Evolutionary conservation across 2,888 invertebrate species (phyloP).

Genomic region (Tridacna crocea): DNA sequence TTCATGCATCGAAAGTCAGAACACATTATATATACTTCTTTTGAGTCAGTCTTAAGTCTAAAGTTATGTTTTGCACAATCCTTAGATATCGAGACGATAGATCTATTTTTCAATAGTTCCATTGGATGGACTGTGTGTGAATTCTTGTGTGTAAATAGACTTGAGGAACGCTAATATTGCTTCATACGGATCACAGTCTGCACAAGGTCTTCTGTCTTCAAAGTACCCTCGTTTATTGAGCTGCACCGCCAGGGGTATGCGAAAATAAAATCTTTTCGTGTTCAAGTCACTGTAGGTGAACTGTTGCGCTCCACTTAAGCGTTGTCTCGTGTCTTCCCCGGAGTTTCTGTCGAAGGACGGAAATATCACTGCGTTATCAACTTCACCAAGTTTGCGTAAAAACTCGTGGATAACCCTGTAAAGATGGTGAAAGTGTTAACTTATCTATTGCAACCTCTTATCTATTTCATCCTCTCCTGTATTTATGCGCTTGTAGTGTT

Average conservation of each 20-base stretch:
- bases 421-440: not conserved
- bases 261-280: conserved; percentile 13
- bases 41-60: too few species aligned
- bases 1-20: too few species aligned
- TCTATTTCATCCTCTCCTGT: too few species aligned
- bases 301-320: not conserved
- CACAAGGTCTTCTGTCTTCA: conserved; percentile 14
- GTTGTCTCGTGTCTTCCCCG: conserved; percentile 1
- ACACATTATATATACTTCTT: too few species aligned
- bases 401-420: not conserved
- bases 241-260: conserved; percentile 6
- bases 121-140: not conserved
- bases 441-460: too few species aligned
- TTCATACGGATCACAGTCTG: conserved; percentile 17
- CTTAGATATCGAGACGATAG: too few species aligned
- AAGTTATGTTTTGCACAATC: too few species aligned
- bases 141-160: conserved; percentile 5
- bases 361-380: conserved; percentile 5
- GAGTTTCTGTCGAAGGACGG: conserved; percentile 9
- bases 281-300: conserved; percentile 4
- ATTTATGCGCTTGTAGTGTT: too few species aligned
- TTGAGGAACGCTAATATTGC: conserved; percentile 21
- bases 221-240: conserved; percentile 13
- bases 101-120: not conserved
- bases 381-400: not conserved